phyloP scores from a whole-genome alignment of 2,888 invertebrate species.

The Nomada lathburiana region DNA sequence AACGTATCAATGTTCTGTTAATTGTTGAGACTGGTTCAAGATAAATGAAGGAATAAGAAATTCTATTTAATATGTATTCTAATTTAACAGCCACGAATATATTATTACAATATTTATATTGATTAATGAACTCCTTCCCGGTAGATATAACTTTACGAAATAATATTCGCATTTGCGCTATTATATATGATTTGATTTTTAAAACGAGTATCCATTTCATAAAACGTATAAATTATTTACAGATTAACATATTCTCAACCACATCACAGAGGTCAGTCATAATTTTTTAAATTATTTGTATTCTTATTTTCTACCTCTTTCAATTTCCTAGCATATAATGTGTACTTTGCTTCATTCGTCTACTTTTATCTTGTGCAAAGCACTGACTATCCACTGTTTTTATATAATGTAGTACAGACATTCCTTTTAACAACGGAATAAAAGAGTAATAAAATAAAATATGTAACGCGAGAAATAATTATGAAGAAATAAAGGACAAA shows the following conservation, averaged over 20 bases:
- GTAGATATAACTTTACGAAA: slow-evolving; percentile 12
- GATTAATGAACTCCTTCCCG: neutral
- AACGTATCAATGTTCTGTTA: slow-evolving; percentile 39
- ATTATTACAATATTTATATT: slow-evolving; percentile 10
- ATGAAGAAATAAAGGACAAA: neutral
- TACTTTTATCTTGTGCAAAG: slow-evolving; percentile 37
- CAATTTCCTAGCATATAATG: slow-evolving; percentile 67
- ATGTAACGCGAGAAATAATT: slow-evolving; percentile 5
- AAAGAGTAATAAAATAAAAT: slow-evolving; percentile 25
- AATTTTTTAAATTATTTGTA: slow-evolving; percentile 38
- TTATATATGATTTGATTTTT: slow-evolving; percentile 2
- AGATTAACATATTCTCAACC: slow-evolving; percentile 19
- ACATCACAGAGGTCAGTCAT: slow-evolving; percentile 8
- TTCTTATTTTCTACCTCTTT: slow-evolving; percentile 62
- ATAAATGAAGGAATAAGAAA: slow-evolving; percentile 47
- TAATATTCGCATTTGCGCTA: neutral
- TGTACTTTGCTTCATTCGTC: slow-evolving; percentile 46
- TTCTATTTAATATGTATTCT: slow-evolving; percentile 29
- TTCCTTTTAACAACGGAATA: slow-evolving; percentile 44
- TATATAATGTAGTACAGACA: slow-evolving; percentile 45
- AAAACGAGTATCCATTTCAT: neutral
- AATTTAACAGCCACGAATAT: slow-evolving; percentile 25
- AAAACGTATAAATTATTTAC: slow-evolving; percentile 3
- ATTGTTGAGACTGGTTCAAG: slow-evolving; percentile 48
- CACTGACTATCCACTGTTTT: slow-evolving; percentile 43